These are phyloP conservation scores for Aphelenchoides bicaudatus DNA, from an alignment of 2,888 invertebrate genomes.

Conservation along the genomic window DNA sequence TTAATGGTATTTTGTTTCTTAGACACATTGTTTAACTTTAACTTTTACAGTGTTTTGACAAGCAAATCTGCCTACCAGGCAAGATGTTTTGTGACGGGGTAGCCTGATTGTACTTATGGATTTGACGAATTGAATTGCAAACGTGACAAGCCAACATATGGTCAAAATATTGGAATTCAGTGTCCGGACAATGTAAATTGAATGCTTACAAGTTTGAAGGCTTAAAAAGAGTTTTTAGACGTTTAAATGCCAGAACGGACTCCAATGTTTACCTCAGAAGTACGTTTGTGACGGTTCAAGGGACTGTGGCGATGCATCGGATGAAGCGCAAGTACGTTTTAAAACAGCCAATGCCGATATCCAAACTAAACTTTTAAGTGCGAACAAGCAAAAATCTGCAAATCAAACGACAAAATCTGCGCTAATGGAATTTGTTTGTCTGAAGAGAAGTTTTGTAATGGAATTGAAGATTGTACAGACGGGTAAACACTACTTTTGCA, in stretches of 20 bases:
- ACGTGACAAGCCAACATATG: no score
- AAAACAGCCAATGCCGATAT: no score
- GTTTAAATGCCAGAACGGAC: not conserved
- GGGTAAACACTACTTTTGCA: not conserved
- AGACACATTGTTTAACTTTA: not conserved
- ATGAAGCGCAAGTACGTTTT: no score
- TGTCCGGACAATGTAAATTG: no score
- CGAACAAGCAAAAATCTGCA: not conserved
- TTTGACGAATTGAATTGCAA: no score
- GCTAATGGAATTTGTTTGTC: constrained; percentile 6
- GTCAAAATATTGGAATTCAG: no score
- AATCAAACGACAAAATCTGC: constrained; percentile 9
- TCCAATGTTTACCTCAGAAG: not conserved
- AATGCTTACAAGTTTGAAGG: no score
- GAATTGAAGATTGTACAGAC: not conserved
- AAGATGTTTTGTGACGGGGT: not conserved
- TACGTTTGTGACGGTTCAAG: not conserved
- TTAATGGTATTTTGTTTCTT: constrained; percentile 2
- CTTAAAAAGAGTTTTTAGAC: no score
- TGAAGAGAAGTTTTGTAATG: not conserved
- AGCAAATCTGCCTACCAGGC: not conserved
- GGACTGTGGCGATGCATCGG: constrained; percentile 5
- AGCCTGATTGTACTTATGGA: not conserved
- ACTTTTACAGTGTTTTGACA: not conserved
- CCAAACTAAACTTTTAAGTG: no score